Evolutionary conservation across 1,140 invertebrate species (phyloP).

Genomic region (Brachionus paranguensis): DNA sequence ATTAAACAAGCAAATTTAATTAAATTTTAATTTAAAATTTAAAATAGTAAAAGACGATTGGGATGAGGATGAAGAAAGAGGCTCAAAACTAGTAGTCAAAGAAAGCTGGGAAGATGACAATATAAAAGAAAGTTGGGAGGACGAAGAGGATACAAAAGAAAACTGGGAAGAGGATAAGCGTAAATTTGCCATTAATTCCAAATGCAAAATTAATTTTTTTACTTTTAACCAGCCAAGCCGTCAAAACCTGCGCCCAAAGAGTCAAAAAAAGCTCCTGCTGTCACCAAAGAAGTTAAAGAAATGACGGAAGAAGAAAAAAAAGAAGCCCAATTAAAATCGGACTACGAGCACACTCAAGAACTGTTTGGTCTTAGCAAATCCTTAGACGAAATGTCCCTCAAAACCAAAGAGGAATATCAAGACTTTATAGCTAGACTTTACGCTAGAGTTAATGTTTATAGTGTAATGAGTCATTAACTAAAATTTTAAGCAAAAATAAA

Average conservation of each 20-base stretch:
- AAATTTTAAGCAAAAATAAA: neutral
- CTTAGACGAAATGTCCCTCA: conserved; percentile 25
- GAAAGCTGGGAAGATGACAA: conserved; percentile 38
- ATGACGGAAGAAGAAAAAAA: conserved; percentile 39
- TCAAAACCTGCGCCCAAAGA: neutral
- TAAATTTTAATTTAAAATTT: neutral
- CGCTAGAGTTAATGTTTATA: conserved; percentile 21
- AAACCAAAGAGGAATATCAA: conserved; percentile 36
- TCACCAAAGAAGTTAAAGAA: neutral
- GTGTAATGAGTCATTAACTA: conserved; percentile 3
- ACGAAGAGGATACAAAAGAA: neutral
- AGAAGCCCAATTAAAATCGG: conserved; percentile 32
- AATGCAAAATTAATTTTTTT: neutral
- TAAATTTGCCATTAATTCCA: neutral
- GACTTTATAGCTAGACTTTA: conserved; percentile 28
- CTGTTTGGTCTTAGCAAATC: conserved; percentile 36
- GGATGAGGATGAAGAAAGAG: conserved; percentile 14
- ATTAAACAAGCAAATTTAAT: neutral
- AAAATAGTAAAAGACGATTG: conserved; percentile 5
- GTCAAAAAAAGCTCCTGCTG: neutral
- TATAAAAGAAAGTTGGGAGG: conserved; percentile 38
- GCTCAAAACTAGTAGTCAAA: neutral
- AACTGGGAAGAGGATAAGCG: neutral
- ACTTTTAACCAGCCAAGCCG: neutral
- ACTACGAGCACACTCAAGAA: neutral